Conservation (phyloP, 1,140 invertebrate species). For the Trichogramma pretiosum region DNA sequence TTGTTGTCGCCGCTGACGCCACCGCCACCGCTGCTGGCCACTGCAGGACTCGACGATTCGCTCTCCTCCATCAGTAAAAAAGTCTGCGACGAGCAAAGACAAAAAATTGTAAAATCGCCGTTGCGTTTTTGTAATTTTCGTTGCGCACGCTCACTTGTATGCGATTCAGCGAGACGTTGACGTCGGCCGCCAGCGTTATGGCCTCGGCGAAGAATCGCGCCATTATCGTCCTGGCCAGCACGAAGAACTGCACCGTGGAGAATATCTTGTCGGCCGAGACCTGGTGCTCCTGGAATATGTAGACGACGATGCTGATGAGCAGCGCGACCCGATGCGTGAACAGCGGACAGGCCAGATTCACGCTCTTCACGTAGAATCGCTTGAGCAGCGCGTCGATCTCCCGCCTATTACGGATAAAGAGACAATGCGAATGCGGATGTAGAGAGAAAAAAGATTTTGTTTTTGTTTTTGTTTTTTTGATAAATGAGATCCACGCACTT, state of each 20-base stretch:
- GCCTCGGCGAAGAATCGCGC: not conserved
- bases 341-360: not conserved
- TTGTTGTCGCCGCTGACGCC: not conserved
- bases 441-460: not conserved
- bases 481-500: not conserved
- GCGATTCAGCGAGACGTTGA: slow-evolving; percentile 1
- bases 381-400: not conserved
- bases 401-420: too few species aligned
- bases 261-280: slow-evolving; percentile 1
- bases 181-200: not conserved
- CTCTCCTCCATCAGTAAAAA: too few species aligned
- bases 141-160: slow-evolving; percentile 6
- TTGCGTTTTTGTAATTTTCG: too few species aligned
- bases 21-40: too few species aligned
- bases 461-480: not conserved
- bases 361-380: slow-evolving; percentile 1
- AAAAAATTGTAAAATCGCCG: too few species aligned
- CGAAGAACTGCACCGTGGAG: not conserved
- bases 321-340: not conserved
- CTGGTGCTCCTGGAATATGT: not conserved
- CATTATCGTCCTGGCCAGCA: not conserved
- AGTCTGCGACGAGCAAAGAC: not conserved
- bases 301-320: slow-evolving; percentile 2
- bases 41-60: too few species aligned
- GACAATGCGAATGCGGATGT: too few species aligned